Evolutionary conservation across 2,888 invertebrate species (phyloP).

Genomic region (Zonitis immaculata): DNA sequence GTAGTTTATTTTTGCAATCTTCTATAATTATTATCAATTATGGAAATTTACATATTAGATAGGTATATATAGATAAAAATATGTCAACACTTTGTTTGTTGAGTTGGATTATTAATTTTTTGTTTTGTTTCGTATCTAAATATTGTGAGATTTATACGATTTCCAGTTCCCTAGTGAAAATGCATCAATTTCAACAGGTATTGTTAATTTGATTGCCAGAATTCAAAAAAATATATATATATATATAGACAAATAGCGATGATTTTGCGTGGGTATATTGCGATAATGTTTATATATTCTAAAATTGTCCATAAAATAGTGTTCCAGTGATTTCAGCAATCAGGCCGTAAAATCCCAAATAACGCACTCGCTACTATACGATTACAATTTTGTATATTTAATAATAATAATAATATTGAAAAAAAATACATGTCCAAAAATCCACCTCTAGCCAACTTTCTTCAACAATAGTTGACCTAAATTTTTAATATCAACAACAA

Average conservation of each 20-base stretch:
- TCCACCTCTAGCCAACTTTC: slow-evolving; percentile 31
- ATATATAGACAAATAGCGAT: slow-evolving; percentile 13
- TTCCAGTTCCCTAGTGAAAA: slow-evolving; percentile 41
- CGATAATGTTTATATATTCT: no score
- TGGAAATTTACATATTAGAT: slow-evolving; percentile 14
- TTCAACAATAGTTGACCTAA: slow-evolving; percentile 33
- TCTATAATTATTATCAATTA: neutral
- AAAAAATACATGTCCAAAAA: slow-evolving; percentile 24
- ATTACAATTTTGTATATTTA: neutral
- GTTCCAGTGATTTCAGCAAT: slow-evolving; percentile 23
- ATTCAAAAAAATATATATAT: no score
- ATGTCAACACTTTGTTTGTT: slow-evolving; percentile 15
- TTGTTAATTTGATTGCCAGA: slow-evolving; percentile 18
- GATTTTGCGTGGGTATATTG: slow-evolving; percentile 12
- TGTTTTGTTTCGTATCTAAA: no score
- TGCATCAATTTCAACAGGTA: slow-evolving; percentile 33
- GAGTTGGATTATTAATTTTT: slow-evolving; percentile 1
- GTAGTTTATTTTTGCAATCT: neutral
- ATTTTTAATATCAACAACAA: slow-evolving; percentile 21
- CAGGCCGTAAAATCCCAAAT: slow-evolving; percentile 37
- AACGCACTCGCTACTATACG: slow-evolving; percentile 28
- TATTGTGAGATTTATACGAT: slow-evolving; percentile 29
- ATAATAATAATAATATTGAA: no score
- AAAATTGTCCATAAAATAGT: no score
- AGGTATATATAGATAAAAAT: slow-evolving; percentile 16